Conservation (phyloP, 1,140 invertebrate genomes). For the Charaxes varanes region DNA sequence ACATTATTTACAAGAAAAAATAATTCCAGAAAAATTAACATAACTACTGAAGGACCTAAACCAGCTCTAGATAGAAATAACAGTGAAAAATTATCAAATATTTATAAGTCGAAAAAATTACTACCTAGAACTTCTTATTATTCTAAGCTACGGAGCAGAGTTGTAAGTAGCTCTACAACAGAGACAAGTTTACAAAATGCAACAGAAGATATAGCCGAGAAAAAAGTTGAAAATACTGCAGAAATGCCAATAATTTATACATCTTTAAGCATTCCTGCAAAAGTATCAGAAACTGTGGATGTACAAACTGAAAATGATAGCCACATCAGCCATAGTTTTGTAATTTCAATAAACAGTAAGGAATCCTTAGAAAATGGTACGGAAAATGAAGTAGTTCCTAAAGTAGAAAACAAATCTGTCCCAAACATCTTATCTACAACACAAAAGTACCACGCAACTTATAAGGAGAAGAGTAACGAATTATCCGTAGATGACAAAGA, state of each 20-base stretch:
- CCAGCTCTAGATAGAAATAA: constrained; percentile 18
- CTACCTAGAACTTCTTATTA: constrained; percentile 57
- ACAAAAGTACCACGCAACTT: constrained; percentile 57
- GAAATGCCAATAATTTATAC: constrained; percentile 53
- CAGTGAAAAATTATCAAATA: constrained; percentile 18
- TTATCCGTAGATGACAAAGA: constrained; percentile 20
- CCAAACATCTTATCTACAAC: constrained; percentile 30
- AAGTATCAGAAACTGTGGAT: constrained; percentile 21
- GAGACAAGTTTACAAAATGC: constrained; percentile 14
- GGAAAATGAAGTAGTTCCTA: constrained; percentile 33
- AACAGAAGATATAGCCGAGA: constrained; percentile 25
- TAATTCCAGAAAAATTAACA: constrained; percentile 16
- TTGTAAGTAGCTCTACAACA: constrained; percentile 24
- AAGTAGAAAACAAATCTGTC: constrained; percentile 31
- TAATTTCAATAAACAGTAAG: constrained; percentile 43
- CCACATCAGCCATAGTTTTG: constrained; percentile 35
- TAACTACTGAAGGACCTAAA: constrained; percentile 22
- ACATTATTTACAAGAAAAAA: constrained; percentile 31
- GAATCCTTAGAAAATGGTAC: constrained; percentile 45
- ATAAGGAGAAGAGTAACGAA: constrained; percentile 36
- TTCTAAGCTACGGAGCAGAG: constrained; percentile 39
- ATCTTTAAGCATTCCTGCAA: constrained; percentile 30
- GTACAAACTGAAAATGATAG: constrained; percentile 15
- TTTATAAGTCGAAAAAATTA: constrained; percentile 26
- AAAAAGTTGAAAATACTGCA: constrained; percentile 40